Base-by-base conservation (phyloP, 2,797 vertebrate species). In the Sciaenops ocellatus region DNA sequence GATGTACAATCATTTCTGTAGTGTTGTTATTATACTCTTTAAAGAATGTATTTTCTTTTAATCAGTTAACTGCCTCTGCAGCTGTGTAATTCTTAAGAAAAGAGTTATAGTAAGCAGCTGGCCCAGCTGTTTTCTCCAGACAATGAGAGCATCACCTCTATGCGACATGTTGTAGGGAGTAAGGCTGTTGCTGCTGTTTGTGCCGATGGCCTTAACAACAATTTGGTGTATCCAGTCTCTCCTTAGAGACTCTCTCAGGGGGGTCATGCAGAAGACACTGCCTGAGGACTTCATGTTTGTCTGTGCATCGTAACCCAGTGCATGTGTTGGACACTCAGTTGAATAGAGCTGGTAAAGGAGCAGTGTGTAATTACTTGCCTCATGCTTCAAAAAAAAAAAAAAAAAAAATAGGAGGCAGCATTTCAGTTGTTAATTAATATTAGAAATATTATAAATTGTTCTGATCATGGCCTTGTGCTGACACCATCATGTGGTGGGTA, bases 11-110 rank as follows among this genome's bases (percentile, higher is more conserved):
- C 51, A 47, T 79, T 82, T 76, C 20, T 47, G 4, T 46, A 9
- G 26, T 79, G 73, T 65, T 76, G 50, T 51, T 80, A 52, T 80
- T 77, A 51, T 10, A 15, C 42, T 69, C 44, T 70, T 81, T 78
- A 73, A 73, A 60, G n/a, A 68, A 73, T 75, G 12, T 48, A 26
- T 65, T 70, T 17, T 59, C 22, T 24, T 78, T 72, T 61, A 55
- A 84, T 74, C 42, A 65, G 46, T 46, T 85, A 61, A 1, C 7
- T 61, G 65, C 26, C 30, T 67, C 16, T 64, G 13, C 57, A 18
- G 68, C 15, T 54, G 30, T 70, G 52, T 65, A 17, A 28, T 65
- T 30, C 34, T 16, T 47, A 63, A 66, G 17, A 46, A 5, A 60
- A 55, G 30, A 60, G 55, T 78, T 76, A 77, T 24, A 54, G 24